Evolutionary conservation across 2,888 invertebrate genomes (phyloP).

Genomic region (Euzophera pinguis): DNA sequence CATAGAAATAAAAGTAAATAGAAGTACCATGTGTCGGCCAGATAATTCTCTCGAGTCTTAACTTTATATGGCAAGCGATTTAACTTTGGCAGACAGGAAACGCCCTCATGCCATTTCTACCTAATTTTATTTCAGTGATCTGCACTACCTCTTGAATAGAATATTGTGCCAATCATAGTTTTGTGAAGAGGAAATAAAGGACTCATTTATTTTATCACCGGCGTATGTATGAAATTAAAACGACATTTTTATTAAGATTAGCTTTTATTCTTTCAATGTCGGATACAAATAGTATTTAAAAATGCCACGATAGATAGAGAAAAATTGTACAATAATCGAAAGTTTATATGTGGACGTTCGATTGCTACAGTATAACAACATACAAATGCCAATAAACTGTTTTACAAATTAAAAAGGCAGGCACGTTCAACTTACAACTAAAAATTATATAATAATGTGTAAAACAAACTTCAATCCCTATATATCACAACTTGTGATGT

Average conservation of each 20-base stretch:
- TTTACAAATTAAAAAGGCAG: slow-evolving; percentile 44
- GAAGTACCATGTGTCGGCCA: too few species aligned
- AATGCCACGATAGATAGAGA: slow-evolving; percentile 61
- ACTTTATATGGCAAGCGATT: too few species aligned
- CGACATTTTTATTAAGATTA: slow-evolving; percentile 39
- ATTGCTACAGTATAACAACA: slow-evolving; percentile 34
- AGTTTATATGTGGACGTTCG: slow-evolving; percentile 46
- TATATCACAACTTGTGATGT: slow-evolving; percentile 70
- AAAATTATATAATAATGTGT: slow-evolving; percentile 53
- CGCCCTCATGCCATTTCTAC: too few species aligned
- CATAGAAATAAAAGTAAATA: too few species aligned
- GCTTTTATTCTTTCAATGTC: slow-evolving; percentile 69
- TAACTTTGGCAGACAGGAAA: too few species aligned
- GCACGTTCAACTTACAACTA: slow-evolving; percentile 63
- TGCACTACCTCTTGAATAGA: too few species aligned
- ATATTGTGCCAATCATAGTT: too few species aligned
- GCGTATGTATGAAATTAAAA: slow-evolving; percentile 37
- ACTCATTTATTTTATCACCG: too few species aligned
- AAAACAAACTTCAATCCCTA: slow-evolving; percentile 54
- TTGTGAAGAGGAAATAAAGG: too few species aligned
- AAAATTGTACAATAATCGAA: slow-evolving; percentile 67
- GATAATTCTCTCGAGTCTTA: too few species aligned
- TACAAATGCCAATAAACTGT: slow-evolving; percentile 17
- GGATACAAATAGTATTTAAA: slow-evolving; percentile 71
- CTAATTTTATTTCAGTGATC: too few species aligned